A percentile compares a stretch with the other conserved stretches of the same genome.
phyloP scores from a whole-genome alignment of 1,140 invertebrate genomes.

The Steinernema khuongi region DNA sequence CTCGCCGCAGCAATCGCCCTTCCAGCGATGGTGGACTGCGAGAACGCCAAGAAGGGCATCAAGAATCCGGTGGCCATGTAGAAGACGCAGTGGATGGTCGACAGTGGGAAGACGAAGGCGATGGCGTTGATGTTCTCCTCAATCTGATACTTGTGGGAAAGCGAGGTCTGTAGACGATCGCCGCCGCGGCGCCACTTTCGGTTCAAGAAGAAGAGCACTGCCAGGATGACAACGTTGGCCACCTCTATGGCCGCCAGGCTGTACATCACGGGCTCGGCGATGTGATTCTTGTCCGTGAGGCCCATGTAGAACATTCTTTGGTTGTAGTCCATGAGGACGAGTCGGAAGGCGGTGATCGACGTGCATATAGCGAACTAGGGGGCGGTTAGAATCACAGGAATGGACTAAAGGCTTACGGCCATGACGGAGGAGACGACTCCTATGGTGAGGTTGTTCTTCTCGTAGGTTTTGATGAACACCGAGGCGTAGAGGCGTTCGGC shows the following conservation, averaged over 20 bases:
- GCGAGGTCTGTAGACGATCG: neutral
- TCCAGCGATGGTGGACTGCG: neutral
- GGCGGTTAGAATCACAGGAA: neutral
- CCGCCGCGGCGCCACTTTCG: neutral
- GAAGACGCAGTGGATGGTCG: neutral
- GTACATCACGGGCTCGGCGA: neutral
- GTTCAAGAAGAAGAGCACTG: neutral
- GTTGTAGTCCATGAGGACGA: neutral
- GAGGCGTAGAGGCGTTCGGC: neutral
- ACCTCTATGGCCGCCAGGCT: neutral
- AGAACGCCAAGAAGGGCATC: neutral
- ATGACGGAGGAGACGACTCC: neutral
- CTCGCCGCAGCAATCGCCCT: neutral
- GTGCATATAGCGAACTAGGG: neutral
- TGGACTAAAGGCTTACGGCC: neutral
- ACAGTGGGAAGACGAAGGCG: neutral
- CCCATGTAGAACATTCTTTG: constrained; percentile 5
- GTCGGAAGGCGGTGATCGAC: neutral
- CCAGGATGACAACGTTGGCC: neutral
- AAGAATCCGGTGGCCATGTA: neutral
- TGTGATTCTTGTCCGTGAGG: neutral
- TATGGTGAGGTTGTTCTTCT: neutral
- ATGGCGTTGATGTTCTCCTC: constrained; percentile 9
- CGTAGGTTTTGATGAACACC: neutral
- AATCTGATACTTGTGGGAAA: neutral